A percentile compares a stretch with the other conserved stretches of the same genome.
These are phyloP conservation scores for Sarcophaga carnaria DNA, from an alignment of 2,888 invertebrate genomes.

Conservation along the genomic window DNA sequence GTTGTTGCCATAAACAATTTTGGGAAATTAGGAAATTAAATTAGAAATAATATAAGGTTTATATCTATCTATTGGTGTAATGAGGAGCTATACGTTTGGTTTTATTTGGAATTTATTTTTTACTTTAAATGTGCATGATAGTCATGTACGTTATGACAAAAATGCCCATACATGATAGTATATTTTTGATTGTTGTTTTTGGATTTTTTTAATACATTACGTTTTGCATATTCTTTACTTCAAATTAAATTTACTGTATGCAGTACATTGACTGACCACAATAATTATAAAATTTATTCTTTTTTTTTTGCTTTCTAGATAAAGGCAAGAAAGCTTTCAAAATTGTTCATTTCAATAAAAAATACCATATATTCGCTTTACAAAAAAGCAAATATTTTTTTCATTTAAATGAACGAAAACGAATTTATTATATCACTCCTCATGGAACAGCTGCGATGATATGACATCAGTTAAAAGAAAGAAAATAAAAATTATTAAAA, in stretches of 20 bases:
- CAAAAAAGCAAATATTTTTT: slow-evolving; percentile 5
- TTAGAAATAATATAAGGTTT: too few species aligned
- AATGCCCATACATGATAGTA: slow-evolving; percentile 36
- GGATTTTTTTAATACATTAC: slow-evolving; percentile 12
- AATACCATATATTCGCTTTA: neutral
- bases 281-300: neutral
- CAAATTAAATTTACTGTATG: neutral
- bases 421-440: slow-evolving; percentile 11
- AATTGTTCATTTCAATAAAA: slow-evolving; percentile 32
- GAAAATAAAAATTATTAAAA: neutral
- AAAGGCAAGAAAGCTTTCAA: slow-evolving; percentile 48
- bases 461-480: slow-evolving; percentile 46
- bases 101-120: too few species aligned
- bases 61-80: too few species aligned
- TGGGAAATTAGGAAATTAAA: too few species aligned
- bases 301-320: slow-evolving; percentile 11
- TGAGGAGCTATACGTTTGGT: too few species aligned
- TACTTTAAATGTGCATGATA: neutral
- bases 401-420: slow-evolving; percentile 19
- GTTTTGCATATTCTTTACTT: neutral
- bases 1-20: too few species aligned
- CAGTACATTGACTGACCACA: slow-evolving; percentile 50
- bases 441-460: neutral
- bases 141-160: neutral
- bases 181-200: slow-evolving; percentile 5